A percentile compares a stretch with the other conserved stretches of the same genome.
Conservation (phyloP, 1,140 invertebrate species). For the Ceratina calcarata region DNA sequence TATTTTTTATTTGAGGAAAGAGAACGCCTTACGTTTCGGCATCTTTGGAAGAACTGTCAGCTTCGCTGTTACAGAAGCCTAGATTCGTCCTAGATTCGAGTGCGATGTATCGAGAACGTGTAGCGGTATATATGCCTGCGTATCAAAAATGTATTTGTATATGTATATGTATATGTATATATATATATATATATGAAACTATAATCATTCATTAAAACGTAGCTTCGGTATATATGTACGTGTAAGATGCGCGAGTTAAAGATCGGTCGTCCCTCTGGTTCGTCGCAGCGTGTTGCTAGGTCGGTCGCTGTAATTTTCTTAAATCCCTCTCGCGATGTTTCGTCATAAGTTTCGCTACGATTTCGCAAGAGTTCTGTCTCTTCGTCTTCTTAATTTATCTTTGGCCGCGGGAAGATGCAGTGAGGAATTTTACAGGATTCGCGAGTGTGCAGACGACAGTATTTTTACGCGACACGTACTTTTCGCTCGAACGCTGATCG, state of each 20-base stretch:
- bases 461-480: conserved; percentile 2
- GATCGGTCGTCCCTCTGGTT: conserved; percentile 27
- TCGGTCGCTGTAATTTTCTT: conserved; percentile 25
- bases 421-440: not conserved
- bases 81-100: conserved; percentile 58
- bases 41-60: conserved; percentile 40
- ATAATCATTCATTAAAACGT: conserved; percentile 69
- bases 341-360: not conserved
- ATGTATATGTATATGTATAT: conserved; percentile 27
- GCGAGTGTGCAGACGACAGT: conserved; percentile 4
- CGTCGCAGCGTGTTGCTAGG: conserved; percentile 33
- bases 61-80: conserved; percentile 57
- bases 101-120: conserved; percentile 42
- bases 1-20: not conserved
- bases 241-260: conserved; percentile 11
- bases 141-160: conserved; percentile 59
- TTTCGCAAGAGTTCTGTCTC: not conserved
- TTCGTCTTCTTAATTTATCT: not conserved
- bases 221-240: conserved; percentile 63
- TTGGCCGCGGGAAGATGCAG: not conserved
- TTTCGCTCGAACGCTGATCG: conserved; percentile 21
- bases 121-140: conserved; percentile 59
- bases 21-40: conserved; percentile 9
- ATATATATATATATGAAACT: conserved; percentile 61
- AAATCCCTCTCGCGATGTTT: no score